Evolutionary conservation across 2,888 invertebrate species (phyloP).

Genomic region (Abrostola triplasia): DNA sequence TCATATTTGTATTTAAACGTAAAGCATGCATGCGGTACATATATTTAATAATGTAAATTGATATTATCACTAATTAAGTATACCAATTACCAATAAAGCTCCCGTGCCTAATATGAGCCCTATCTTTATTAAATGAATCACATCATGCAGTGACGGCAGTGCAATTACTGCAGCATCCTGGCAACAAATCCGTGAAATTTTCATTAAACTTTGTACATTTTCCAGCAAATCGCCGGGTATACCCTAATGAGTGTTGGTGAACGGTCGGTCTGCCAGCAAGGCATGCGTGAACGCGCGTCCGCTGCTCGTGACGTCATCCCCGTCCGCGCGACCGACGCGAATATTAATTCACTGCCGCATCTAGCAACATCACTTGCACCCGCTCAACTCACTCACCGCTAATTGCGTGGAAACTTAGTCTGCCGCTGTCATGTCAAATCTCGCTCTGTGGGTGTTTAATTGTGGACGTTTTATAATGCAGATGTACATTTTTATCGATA

Average conservation of each 20-base stretch:
- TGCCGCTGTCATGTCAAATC: constrained; percentile 43
- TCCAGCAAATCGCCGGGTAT: constrained; percentile 38
- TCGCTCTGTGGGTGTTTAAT: background rate
- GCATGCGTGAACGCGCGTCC: constrained; percentile 77
- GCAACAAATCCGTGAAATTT: constrained; percentile 37
- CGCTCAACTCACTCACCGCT: constrained; percentile 56
- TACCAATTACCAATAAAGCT: background rate
- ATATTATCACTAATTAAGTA: constrained; percentile 1
- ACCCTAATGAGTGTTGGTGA: constrained; percentile 70
- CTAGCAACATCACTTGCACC: constrained; percentile 72
- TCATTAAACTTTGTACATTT: constrained; percentile 50
- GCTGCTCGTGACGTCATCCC: constrained; percentile 68
- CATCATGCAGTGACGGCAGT: background rate
- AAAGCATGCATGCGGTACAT: no score
- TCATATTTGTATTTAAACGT: no score
- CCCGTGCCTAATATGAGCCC: background rate
- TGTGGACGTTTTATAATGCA: no score
- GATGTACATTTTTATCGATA: no score
- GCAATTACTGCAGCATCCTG: background rate
- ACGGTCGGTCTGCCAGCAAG: constrained; percentile 69
- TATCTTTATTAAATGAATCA: background rate
- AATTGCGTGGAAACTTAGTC: constrained; percentile 64
- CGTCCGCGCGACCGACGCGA: constrained; percentile 62
- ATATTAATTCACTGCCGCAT: constrained; percentile 78
- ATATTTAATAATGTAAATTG: background rate